phyloP scores from a whole-genome alignment of 2,113 vertebrate genomes.

The Eptesicus fuscus region DNA sequence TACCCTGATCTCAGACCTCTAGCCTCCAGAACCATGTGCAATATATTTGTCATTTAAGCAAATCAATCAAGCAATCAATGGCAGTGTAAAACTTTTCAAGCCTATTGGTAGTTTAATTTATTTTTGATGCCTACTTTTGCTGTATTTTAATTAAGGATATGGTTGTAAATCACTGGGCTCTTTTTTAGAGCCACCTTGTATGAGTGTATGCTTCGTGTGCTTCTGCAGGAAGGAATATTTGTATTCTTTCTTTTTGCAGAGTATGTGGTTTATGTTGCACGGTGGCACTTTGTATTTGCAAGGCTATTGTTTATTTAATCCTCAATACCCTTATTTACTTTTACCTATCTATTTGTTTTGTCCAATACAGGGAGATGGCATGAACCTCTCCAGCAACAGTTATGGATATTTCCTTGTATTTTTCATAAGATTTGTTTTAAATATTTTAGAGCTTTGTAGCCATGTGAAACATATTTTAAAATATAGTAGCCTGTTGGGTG shows the following conservation, averaged over 20 bases:
- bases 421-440: constrained; percentile 41
- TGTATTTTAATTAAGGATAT: not conserved
- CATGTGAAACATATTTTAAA: constrained; percentile 27
- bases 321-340: constrained; percentile 8
- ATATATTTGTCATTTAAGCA: not conserved
- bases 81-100: not conserved
- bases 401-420: constrained; percentile 37
- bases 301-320: constrained; percentile 13
- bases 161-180: not conserved
- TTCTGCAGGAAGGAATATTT: not conserved
- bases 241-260: not conserved
- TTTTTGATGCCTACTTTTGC: constrained; percentile 21
- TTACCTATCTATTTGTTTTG: constrained; percentile 42
- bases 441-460: constrained; percentile 29
- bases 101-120: not conserved
- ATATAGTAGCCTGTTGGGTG: not conserved
- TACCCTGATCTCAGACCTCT: not conserved
- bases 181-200: not conserved
- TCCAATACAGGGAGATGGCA: not conserved
- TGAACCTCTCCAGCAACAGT: not conserved
- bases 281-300: not conserved
- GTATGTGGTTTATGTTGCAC: not conserved
- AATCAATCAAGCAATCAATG: too few relatives aligned
- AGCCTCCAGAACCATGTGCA: not conserved
- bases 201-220: not conserved